These are phyloP conservation scores for Agrotis puta DNA, from an alignment of 2,888 invertebrate genomes.

Conservation along the genomic window DNA sequence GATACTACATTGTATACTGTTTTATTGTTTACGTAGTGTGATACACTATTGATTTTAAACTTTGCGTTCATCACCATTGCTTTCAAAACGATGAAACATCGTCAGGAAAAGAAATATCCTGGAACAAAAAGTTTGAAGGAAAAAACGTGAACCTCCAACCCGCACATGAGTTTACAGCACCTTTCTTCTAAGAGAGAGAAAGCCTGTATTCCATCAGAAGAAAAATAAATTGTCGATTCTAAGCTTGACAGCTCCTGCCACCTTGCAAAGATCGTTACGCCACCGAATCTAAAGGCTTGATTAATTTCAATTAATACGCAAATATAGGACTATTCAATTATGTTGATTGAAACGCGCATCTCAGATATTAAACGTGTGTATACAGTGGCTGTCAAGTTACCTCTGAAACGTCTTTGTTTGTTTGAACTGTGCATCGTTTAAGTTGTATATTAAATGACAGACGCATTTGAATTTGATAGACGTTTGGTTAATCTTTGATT, in stretches of 20 bases:
- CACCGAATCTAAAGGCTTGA: background rate
- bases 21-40: no score
- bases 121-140: background rate
- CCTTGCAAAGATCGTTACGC: background rate
- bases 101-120: background rate
- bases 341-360: slow-evolving; percentile 47
- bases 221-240: background rate
- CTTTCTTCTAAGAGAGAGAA: background rate
- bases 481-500: slow-evolving; percentile 14
- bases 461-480: slow-evolving; percentile 18
- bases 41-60: background rate
- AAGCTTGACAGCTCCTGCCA: background rate
- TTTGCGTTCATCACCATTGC: background rate
- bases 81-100: background rate
- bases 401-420: slow-evolving; percentile 22
- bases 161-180: no score
- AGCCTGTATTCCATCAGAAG: background rate
- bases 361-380: slow-evolving; percentile 39
- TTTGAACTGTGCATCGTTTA: slow-evolving; percentile 25
- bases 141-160: background rate
- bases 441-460: slow-evolving; percentile 26
- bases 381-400: slow-evolving; percentile 34
- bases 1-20: no score
- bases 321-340: slow-evolving; percentile 42
- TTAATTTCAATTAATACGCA: slow-evolving; percentile 31